Base-by-base conservation (phyloP, 2,113 vertebrate species). In the Bungarus multicinctus region DNA sequence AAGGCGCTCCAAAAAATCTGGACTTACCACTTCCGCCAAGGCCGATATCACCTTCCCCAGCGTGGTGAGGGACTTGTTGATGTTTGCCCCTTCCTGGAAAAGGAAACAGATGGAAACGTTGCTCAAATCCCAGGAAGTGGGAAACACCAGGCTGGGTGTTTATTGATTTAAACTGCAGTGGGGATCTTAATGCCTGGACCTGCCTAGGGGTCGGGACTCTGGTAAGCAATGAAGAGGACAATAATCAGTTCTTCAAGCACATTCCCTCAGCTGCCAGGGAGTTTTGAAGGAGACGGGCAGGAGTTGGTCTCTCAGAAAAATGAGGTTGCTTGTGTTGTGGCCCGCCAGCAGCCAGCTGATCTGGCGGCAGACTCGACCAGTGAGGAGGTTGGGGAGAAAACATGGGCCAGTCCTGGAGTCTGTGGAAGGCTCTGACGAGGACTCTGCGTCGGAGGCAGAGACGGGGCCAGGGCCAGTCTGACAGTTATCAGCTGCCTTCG, bases 11-110 rank as follows among this genome's bases (percentile, higher is more conserved):
- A 27, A 57, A 85, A 7, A 25, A 60, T 53, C 39, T 23, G 81
- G 45, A 98, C 99, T 99, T 96, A 99, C 99, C 99, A 99, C 99
- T 97, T 99, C 99, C 54, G 99, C 99, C 96, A 99, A 95, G 0
- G 99, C 99, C 91, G 99, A 99, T 97, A 99, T 99, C 93, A 99
- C 99, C 97, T 99, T 99, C 96, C 99, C 99, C 97, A 99, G 96
- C 2, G 99, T 99, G 92, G 99, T 99, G 93, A 99, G 98, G 95
- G 99, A 99, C 94, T 99, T 99, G 97, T 99, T 99, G 97, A 99
- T 99, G 97, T 99, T 99, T 95, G 99, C 99, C 96, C 99, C 99
- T 96, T 99, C 99, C 99, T 99, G 97, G 47, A 85, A 97, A 86
- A 2, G 3, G 91, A 95, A 90, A 7, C 54, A 92, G 0, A 88